Base-by-base conservation (phyloP, 2,113 vertebrate species). In the Acrocephalus kingi region DNA sequence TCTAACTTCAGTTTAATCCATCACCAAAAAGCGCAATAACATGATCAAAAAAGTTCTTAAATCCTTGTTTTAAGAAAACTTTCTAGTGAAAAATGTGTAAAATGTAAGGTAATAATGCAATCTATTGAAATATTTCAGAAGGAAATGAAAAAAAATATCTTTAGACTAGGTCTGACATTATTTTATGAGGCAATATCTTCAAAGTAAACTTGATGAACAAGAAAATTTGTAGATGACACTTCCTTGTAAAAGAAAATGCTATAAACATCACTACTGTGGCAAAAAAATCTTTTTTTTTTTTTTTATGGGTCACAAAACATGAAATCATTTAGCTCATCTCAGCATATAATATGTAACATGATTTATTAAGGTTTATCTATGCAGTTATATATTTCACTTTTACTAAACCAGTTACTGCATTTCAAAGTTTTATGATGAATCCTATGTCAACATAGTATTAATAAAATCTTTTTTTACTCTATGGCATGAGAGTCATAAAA, bases 381-480 rank as follows among this genome's bases (percentile, higher is more conserved):
- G n/a, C 14, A 66, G 24, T 27, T 96, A 68, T 15, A 43, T 90
- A 90, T 84, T 94, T 92, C 43, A 31, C 24, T 95, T 85, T 84
- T 79, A 64, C 31, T 82, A 93, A 93, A 68, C 22, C 41, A 45
- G 25, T 90, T 83, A 84, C 77, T 55, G 10, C 6, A 75, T 91
- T 96, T 91, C 45, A 78, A 79, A 22, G 25, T 46, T 91, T 95
- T 94, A 86, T 87, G n/a, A 45, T 46, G 28, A 91, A 84, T 79
- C 15, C 17, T 68, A 24, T 86, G 84, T 84, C 74, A 93, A 73
- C 35, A 56, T 9, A 77, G 15, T 19, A 78, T 73, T 74, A 74
- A 66, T 56, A 93, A 91, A 94, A 59, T 45, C 1, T 2, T 51
- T 86, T 61, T 92, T 59, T 56, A 73, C 17, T 69, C 85, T 86